phyloP scores from a whole-genome alignment of 2,797 vertebrate genomes.

The Pristis pectinata region DNA sequence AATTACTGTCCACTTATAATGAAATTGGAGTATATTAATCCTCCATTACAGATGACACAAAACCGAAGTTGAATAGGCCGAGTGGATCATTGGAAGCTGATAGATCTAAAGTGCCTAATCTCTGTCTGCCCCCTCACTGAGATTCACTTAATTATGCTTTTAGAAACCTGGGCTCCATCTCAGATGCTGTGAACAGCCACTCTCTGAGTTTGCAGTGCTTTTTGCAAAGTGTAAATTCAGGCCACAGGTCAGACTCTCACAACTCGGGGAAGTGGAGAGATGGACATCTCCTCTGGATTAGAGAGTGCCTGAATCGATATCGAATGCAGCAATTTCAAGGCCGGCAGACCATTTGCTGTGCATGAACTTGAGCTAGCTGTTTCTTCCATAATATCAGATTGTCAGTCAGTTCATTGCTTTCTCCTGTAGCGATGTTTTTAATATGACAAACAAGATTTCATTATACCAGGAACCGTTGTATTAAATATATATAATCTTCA shows the following conservation, averaged over 20 bases:
- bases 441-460: background rate
- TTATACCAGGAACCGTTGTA: background rate
- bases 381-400: background rate
- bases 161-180: background rate
- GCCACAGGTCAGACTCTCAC: background rate
- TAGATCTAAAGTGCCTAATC: conserved; percentile 22
- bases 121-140: background rate
- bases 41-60: conserved; percentile 16
- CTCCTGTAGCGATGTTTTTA: background rate
- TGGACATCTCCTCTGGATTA: background rate
- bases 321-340: conserved; percentile 21
- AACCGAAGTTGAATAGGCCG: background rate
- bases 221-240: conserved; percentile 25
- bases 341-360: background rate
- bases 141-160: conserved; percentile 2
- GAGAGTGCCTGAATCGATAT: conserved; percentile 4
- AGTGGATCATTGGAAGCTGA: background rate
- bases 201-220: background rate
- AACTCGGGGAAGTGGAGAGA: background rate
- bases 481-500: background rate
- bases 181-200: background rate
- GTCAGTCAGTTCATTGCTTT: background rate
- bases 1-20: conserved; percentile 20
- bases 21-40: conserved; percentile 29
- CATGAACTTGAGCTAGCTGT: background rate